These are phyloP conservation scores for Orchesella cincta DNA, from an alignment of 1,140 invertebrate genomes.

Conservation along the genomic window DNA sequence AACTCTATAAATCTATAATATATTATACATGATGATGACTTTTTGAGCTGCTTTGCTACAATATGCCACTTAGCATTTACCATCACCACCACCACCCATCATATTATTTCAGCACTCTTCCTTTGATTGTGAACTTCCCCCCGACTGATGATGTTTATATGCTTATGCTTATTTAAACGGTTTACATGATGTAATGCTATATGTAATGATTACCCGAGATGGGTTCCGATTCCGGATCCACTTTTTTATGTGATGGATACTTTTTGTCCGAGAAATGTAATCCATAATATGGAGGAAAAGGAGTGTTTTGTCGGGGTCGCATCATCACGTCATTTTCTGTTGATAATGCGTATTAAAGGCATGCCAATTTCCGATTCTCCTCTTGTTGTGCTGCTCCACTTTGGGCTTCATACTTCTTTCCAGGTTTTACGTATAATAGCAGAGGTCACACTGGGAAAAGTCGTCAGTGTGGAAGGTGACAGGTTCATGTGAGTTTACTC, in stretches of 20 bases:
- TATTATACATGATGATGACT: too few species aligned
- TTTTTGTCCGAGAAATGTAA: not conserved
- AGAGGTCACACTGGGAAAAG: not conserved
- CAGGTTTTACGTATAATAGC: not conserved
- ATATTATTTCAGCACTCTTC: too few species aligned
- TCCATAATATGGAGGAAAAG: not conserved
- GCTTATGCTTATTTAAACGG: not conserved
- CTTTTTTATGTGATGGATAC: not conserved
- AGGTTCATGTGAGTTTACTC: not conserved
- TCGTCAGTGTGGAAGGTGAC: not conserved
- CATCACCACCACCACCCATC: too few species aligned
- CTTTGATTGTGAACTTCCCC: too few species aligned
- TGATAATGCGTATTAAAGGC: not conserved
- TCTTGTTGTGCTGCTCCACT: not conserved
- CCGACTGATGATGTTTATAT: not conserved
- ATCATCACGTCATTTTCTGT: not conserved
- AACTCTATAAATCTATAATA: too few species aligned
- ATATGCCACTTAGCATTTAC: too few species aligned
- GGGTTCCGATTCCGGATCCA: slow-evolving; percentile 2
- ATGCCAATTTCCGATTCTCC: not conserved
- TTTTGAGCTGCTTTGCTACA: too few species aligned
- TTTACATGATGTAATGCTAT: not conserved
- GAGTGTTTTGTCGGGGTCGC: not conserved
- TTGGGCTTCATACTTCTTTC: not conserved
- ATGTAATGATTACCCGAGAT: not conserved